These are phyloP conservation scores for Ciona savignyi DNA, from an alignment of 23 tunicate genomes.

Conservation along the genomic window DNA sequence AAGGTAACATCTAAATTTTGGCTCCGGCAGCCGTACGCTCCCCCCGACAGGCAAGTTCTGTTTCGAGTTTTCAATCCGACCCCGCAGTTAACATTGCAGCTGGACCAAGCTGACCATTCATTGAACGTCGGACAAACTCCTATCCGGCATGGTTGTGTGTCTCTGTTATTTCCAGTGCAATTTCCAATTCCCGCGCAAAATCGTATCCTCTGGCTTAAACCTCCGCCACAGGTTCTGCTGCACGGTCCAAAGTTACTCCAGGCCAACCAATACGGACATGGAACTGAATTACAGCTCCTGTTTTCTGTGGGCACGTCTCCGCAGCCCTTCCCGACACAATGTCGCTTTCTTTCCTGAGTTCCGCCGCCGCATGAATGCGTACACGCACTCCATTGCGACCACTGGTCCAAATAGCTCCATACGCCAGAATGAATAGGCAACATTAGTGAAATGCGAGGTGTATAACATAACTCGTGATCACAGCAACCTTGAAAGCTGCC, in stretches of 20 bases:
- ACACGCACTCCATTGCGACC: not conserved
- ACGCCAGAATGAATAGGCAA: slow-evolving; percentile 31
- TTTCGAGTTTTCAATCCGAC: not conserved
- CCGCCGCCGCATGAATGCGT: not conserved
- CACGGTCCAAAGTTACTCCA: not conserved
- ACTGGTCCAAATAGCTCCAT: slow-evolving; percentile 16
- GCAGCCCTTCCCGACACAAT: not conserved
- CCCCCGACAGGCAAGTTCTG: not conserved
- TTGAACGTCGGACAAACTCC: not conserved
- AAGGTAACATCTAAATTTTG: not conserved
- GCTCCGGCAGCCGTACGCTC: not conserved
- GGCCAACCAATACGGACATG: not conserved
- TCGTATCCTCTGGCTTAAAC: not conserved
- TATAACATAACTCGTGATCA: slow-evolving; percentile 56
- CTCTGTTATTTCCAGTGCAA: not conserved
- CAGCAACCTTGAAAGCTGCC: slow-evolving; percentile 88
- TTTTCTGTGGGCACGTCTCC: not conserved
- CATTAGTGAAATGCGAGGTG: slow-evolving; percentile 14
- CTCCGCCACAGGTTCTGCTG: not conserved
- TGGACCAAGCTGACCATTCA: not conserved
- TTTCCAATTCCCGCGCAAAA: not conserved
- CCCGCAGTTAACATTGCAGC: not conserved
- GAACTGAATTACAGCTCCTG: not conserved
- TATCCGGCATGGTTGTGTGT: not conserved
- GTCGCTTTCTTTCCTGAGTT: not conserved